Evolutionary conservation across 2,888 invertebrate species (phyloP).

Genomic region (Eubasilissa splendida): DNA sequence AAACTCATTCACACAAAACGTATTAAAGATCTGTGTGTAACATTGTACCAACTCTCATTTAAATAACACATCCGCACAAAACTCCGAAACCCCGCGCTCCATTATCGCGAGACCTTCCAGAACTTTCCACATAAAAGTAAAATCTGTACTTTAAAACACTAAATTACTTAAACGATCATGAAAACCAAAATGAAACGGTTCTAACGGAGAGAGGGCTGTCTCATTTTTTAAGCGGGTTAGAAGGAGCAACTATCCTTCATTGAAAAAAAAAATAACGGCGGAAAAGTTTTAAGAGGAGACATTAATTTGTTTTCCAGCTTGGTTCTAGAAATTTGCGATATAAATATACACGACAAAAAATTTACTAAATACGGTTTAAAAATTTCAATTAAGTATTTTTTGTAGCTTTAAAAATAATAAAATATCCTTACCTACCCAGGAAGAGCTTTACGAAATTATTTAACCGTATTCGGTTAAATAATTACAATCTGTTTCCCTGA

Average conservation of each 20-base stretch:
- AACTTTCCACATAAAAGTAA: conserved; percentile 32
- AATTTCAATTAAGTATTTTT: no score
- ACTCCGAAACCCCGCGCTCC: conserved; percentile 7
- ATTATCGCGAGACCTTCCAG: conserved; percentile 22
- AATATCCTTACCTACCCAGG: no score
- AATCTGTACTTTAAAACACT: conserved; percentile 25
- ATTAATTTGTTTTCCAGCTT: conserved; percentile 7
- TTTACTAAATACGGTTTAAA: no score
- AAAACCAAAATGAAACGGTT: conserved; percentile 29
- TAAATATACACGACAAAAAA: no score
- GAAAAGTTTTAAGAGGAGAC: neutral
- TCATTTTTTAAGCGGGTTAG: conserved; percentile 1
- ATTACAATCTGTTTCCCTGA: no score
- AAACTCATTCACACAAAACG: no score
- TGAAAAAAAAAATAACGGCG: conserved; percentile 14
- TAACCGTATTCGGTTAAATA: no score
- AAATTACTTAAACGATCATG: conserved; percentile 20
- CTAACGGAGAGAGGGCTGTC: neutral
- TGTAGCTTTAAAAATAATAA: no score
- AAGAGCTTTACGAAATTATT: no score
- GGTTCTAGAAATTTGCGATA: neutral
- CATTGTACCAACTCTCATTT: no score
- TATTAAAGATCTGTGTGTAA: no score
- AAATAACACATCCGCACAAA: neutral
- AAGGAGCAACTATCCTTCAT: neutral